phyloP scores from a whole-genome alignment of 2,797 vertebrate species.

The Galago senegalensis region DNA sequence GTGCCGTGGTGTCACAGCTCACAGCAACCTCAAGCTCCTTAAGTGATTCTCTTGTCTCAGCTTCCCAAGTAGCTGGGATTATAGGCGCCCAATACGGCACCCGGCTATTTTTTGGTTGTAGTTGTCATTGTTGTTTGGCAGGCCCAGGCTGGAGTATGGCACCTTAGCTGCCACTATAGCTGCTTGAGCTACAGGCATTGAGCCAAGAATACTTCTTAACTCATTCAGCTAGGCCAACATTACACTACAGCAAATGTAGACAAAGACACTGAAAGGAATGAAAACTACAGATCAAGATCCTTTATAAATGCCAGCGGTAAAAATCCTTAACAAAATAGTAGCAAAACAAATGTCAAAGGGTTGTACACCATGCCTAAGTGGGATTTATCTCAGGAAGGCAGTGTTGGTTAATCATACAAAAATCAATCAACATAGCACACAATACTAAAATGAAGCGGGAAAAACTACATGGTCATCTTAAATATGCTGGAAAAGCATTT shows the following conservation, averaged over 20 bases:
- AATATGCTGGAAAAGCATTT: not conserved
- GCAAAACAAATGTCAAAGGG: not conserved
- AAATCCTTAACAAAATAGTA: not conserved
- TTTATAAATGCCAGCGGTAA: not conserved
- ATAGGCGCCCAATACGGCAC: too few species aligned
- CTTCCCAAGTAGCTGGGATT: too few species aligned
- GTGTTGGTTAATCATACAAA: not conserved
- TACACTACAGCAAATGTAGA: not conserved
- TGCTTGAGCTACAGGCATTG: too few species aligned
- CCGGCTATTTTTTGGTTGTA: too few species aligned
- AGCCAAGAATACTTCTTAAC: not conserved
- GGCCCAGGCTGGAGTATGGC: too few species aligned
- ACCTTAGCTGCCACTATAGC: too few species aligned
- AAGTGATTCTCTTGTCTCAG: too few species aligned
- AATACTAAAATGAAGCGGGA: not conserved
- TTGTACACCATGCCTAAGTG: not conserved
- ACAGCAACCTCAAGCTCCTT: too few species aligned
- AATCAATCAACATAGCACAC: not conserved
- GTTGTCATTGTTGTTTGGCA: too few species aligned
- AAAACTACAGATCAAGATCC: not conserved
- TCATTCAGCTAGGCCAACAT: not conserved
- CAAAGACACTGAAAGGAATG: not conserved
- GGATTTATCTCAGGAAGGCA: not conserved
- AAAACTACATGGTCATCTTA: not conserved
- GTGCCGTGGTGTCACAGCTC: too few species aligned